Evolutionary conservation across 2,113 vertebrate species (phyloP).

Genomic region (Pagrus major): DNA sequence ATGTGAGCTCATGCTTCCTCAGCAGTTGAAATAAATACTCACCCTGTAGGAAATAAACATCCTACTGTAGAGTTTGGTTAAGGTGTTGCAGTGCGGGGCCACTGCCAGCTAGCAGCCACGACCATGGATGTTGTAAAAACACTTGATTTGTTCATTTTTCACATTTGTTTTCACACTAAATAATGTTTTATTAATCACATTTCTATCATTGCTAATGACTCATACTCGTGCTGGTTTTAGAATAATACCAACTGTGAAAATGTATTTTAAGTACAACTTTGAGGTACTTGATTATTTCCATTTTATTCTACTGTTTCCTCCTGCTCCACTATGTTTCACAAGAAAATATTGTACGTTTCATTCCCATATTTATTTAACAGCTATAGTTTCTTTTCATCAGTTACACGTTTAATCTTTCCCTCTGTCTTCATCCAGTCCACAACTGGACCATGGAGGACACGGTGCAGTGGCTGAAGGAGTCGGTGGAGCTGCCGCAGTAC

Average conservation of each 20-base stretch:
- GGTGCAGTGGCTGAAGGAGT: constrained; percentile 94
- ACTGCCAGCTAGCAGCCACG: not conserved
- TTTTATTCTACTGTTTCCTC: not conserved
- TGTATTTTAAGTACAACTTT: not conserved
- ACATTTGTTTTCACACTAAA: not conserved
- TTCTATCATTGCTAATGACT: no score
- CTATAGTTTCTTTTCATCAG: not conserved
- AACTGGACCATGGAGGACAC: constrained; percentile 98
- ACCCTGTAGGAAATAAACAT: not conserved
- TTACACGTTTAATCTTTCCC: not conserved
- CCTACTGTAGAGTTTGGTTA: not conserved
- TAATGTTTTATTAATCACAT: not conserved
- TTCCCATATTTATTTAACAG: no score
- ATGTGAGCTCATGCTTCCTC: not conserved
- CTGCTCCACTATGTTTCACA: no score
- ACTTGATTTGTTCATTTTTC: not conserved
- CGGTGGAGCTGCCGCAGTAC: constrained; percentile 98
- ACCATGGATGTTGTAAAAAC: no score
- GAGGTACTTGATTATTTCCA: no score
- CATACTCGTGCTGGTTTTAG: not conserved
- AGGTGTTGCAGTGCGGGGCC: not conserved
- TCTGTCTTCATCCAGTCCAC: constrained; percentile 87
- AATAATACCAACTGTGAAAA: not conserved
- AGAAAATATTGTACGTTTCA: no score
- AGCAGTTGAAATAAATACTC: not conserved